Base-by-base conservation (phyloP, 2,113 vertebrate genomes). In the Copsychus sechellarum region DNA sequence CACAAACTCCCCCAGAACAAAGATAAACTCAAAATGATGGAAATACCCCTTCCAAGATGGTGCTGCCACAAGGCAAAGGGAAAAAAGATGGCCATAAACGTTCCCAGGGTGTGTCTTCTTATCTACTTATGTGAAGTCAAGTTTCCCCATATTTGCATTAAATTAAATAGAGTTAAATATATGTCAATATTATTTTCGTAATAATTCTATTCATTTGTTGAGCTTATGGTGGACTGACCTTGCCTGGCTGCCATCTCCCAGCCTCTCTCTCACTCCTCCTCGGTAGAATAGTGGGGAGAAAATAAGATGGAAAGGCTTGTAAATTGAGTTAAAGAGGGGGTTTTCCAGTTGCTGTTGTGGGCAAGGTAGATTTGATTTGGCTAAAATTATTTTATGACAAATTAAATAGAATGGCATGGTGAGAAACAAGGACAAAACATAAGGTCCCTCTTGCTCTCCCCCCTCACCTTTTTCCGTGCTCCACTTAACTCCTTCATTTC, bases 11-110 rank as follows among this genome's bases (percentile, higher is more conserved):
- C 11, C 2, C 1, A 33, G 61, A 58, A 5, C 36, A 26, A 34
- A 66, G 10, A 31, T 33, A 50, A 33, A 33, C 22, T 8, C 0
- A 0, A 33, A 51, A 26, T 18, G 9, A 5, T 0, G 1, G 53
- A 58, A 67, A 15, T 77, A 9, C 9, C 33, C 5, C 17, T 77
- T 58, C 36, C 36, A 66, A 51, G 62, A 11, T 66, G 34, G 34
- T 0, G 0, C 42, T 57, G 19, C 34, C 15, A 40, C 10, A 21
- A 57, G 25, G 21, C 43, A 42, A 14, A 57, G 5, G 51, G 25
- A 14, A 31, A 33, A 58, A 51, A 25, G 6, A 51, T 33, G 17
- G 22, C 22, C 10, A 8, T 36, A 51, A 36, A 58, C 20, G 5
- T 4, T 58, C 31, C 17, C 1, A 2, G 34, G 17, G 17, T 40